Evolutionary conservation across 2,888 invertebrate genomes (phyloP).

Genomic region (Steromphala cineraria): DNA sequence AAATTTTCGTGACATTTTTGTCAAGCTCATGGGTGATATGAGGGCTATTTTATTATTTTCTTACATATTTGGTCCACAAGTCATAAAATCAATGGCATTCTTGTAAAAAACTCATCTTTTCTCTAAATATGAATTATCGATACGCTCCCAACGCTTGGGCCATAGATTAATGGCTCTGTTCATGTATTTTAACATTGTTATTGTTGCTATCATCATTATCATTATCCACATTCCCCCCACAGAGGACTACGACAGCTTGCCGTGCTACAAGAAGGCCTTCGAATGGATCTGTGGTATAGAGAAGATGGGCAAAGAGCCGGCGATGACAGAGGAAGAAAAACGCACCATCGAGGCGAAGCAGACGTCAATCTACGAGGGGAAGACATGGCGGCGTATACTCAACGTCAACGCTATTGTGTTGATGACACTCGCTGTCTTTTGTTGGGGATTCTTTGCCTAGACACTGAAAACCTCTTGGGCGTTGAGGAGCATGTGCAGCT

Average conservation of each 20-base stretch:
- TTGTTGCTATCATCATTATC: background rate
- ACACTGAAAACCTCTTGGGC: too few species aligned
- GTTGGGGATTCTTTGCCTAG: constrained; percentile 73
- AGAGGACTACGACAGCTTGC: constrained; percentile 54
- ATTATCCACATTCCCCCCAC: background rate
- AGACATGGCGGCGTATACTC: constrained; percentile 66
- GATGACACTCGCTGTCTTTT: constrained; percentile 69
- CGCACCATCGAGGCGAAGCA: constrained; percentile 61
- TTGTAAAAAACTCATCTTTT: too few species aligned
- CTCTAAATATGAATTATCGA: too few species aligned
- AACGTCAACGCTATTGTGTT: constrained; percentile 73
- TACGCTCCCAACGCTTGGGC: too few species aligned
- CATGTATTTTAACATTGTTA: too few species aligned
- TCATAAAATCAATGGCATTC: too few species aligned
- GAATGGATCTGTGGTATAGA: constrained; percentile 75
- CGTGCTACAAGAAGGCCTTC: constrained; percentile 67
- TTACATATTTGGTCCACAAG: too few species aligned
- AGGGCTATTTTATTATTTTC: too few species aligned
- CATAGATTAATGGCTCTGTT: too few species aligned
- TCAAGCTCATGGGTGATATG: too few species aligned
- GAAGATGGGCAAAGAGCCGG: constrained; percentile 55
- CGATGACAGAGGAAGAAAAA: constrained; percentile 63
- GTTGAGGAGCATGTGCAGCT: too few species aligned
- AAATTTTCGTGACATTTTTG: too few species aligned
- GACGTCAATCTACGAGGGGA: constrained; percentile 72